Percentiles rank a stretch among this genome's conserved stretches.
These are phyloP conservation scores for Sinhomidia bicolor DNA, from an alignment of 2,888 invertebrate species.

Conservation along the genomic window DNA sequence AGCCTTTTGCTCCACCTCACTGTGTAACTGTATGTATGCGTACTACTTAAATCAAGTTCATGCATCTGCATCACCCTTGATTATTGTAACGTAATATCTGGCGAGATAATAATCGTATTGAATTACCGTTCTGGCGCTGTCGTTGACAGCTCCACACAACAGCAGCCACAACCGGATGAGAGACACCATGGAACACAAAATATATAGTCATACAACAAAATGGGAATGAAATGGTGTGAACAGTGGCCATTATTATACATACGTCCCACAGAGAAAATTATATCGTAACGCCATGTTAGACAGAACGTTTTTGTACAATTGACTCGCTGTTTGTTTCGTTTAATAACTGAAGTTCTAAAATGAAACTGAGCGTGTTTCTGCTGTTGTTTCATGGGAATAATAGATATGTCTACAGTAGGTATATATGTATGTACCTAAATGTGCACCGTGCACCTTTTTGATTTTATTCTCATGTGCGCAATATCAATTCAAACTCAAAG, in stretches of 20 bases:
- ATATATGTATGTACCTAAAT: too few relatives aligned
- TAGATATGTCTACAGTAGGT: too few relatives aligned
- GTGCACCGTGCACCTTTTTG: too few relatives aligned
- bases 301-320: conserved; percentile 10
- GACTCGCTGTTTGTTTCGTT: background rate
- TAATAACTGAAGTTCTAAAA: background rate
- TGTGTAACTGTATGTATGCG: background rate
- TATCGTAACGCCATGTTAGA: background rate
- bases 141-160: conserved; percentile 42
- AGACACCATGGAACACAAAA: conserved; percentile 18
- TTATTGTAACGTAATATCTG: conserved; percentile 46
- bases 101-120: conserved; percentile 43
- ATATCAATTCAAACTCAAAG: background rate
- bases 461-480: background rate
- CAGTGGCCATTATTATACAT: conserved; percentile 21
- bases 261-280: conserved; percentile 29
- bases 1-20: too few relatives aligned
- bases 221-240: conserved; percentile 37
- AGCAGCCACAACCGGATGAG: conserved; percentile 20
- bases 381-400: background rate
- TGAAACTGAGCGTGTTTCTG: conserved; percentile 1
- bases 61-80: background rate
- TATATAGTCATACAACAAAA: background rate
- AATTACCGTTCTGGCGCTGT: conserved; percentile 54
- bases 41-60: background rate